Base-by-base conservation (phyloP, 2,797 vertebrate genomes). In the Hemitrygon akajei region DNA sequence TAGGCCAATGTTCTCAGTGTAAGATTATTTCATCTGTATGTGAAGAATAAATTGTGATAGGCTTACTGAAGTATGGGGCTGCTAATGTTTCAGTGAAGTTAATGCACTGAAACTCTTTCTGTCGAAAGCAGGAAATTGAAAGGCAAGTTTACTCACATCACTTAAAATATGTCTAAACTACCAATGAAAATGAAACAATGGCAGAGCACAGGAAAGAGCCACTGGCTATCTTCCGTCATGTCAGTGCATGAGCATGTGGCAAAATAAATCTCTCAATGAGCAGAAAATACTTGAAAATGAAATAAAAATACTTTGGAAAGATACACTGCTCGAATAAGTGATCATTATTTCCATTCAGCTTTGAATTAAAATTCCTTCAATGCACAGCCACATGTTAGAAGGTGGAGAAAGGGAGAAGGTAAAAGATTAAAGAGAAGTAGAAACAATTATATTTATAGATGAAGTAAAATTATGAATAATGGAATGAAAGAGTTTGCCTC, bases 221-320 rank as follows among this genome's bases (percentile, higher is more conserved):
- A 89, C 60, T 34, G 63, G 86, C n/a, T 89, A 10, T 69, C 60
- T 4, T 92, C 71, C 47, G 56, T 92, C 71, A 47, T 40, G 91
- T 92, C 27, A 56, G 69, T 92, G 37, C 34, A 75, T 30, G 11
- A n/a, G 69, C 34, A 47, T 27, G 56, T 92, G 69, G 69, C 69
- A 92, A 22, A 47, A 47, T 12, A 71, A 12, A 92, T 56, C 1
- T 89, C 22, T 22, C 63, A 89, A 34, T 89, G 60, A n/a, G 60
- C 66, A 92, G 87, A 22, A 71, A 47, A 75, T 75, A 92, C 66
- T n/a, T 76, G 71, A 73, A 93, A 86, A 20, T 76, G 25, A 76
- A 47, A 71, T 25, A 76, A 56, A 92, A 18, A 27, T 18, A 47
- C 16, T 22, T 89, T 34, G 34, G 18, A 34, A 9, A 69, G n/a